A percentile compares a stretch with the other conserved stretches of the same genome.
phyloP scores from a whole-genome alignment of 2,797 vertebrate genomes.

The Macrochelys suwanniensis region DNA sequence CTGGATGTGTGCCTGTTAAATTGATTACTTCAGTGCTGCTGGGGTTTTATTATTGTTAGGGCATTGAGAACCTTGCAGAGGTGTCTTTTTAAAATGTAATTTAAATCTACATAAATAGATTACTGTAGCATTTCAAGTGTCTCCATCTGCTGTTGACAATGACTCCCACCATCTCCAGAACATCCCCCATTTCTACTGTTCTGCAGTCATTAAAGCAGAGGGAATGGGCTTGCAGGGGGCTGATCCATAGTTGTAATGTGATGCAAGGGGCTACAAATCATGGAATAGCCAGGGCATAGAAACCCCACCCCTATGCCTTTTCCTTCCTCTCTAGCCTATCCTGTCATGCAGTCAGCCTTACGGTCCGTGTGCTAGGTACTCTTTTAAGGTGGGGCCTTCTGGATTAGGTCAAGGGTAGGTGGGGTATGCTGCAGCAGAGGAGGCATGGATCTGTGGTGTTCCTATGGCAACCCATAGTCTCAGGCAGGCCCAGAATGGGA shows the following conservation, averaged over 20 bases:
- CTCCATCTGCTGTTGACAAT: background rate
- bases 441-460: background rate
- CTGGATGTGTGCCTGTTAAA: slow-evolving; percentile 22
- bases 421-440: too few relatives aligned
- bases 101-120: slow-evolving; percentile 25
- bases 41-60: slow-evolving; percentile 8
- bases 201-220: background rate
- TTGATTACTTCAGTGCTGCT: slow-evolving; percentile 3
- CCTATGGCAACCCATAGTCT: background rate
- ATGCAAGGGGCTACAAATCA: background rate
- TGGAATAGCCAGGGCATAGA: background rate
- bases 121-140: background rate
- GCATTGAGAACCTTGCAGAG: background rate
- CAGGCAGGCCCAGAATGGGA: background rate
- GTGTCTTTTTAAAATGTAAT: background rate
- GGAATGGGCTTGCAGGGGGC: background rate
- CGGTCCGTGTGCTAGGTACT: background rate
- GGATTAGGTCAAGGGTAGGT: background rate
- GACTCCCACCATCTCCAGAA: background rate
- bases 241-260: background rate
- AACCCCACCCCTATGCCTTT: background rate
- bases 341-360: background rate
- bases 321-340: background rate
- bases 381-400: background rate
- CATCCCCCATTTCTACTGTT: background rate